A percentile compares a stretch with the other conserved stretches of the same genome.
Conservation (phyloP, 2,888 invertebrate species). For the Pollenia griseotomentosa region DNA sequence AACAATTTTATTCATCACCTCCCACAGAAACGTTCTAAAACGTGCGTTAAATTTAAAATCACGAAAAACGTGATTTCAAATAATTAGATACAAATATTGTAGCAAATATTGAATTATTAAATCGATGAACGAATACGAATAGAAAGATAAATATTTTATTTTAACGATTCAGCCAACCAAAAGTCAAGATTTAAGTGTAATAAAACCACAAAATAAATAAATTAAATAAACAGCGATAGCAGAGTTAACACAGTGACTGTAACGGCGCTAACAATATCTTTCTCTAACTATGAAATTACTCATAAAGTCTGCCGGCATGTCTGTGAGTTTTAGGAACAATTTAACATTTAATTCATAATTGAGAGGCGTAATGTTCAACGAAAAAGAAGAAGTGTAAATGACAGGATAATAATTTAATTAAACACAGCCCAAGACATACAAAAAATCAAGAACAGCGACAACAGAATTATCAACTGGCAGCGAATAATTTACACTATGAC, state of each 20-base stretch:
- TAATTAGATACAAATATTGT: slow-evolving; percentile 63
- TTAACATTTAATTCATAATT: slow-evolving; percentile 60
- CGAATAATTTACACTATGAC: too few relatives aligned
- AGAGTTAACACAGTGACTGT: not conserved
- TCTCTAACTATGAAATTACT: not conserved
- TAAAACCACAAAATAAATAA: not conserved
- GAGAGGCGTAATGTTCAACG: slow-evolving; percentile 60
- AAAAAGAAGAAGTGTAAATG: slow-evolving; percentile 61
- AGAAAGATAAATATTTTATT: not conserved
- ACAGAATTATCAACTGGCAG: not conserved
- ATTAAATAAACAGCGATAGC: slow-evolving; percentile 42
- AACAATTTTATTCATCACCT: slow-evolving; percentile 53
- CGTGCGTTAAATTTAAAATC: slow-evolving; percentile 71
- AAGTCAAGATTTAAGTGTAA: slow-evolving; percentile 19
- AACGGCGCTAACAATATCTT: not conserved
- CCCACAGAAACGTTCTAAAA: slow-evolving; percentile 60
- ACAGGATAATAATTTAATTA: slow-evolving; percentile 72
- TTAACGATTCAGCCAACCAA: not conserved
- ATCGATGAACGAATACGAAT: slow-evolving; percentile 14
- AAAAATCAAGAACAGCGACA: not conserved
- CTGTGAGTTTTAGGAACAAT: slow-evolving; percentile 6
- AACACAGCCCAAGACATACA: slow-evolving; percentile 41
- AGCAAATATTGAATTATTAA: slow-evolving; percentile 16
- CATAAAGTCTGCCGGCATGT: not conserved
- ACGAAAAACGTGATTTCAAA: slow-evolving; percentile 71